A percentile compares a stretch with the other conserved stretches of the same genome.
phyloP scores from a whole-genome alignment of 2,113 vertebrate genomes.

The Megalops atlanticus region DNA sequence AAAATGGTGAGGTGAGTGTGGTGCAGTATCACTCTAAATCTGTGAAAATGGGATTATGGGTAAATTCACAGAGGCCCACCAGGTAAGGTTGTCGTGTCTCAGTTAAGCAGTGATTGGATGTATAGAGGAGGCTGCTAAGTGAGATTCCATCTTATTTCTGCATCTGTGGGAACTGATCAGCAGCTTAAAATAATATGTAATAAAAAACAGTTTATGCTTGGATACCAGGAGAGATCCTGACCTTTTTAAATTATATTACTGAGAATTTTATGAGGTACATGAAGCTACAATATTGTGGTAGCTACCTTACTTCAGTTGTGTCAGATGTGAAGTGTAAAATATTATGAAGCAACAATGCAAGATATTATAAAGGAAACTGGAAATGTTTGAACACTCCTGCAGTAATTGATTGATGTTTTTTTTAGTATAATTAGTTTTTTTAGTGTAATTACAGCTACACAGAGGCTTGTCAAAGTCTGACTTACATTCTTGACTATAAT shows the following conservation, averaged over 20 bases:
- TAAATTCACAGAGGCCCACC: not conserved
- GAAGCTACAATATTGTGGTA: not conserved
- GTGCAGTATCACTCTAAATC: not conserved
- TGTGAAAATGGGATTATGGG: conserved; percentile 18
- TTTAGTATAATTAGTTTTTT: too few relatives aligned
- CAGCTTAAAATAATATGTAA: too few relatives aligned
- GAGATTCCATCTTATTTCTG: not conserved
- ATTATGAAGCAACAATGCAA: not conserved
- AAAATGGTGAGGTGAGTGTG: not conserved
- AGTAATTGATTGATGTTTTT: too few relatives aligned
- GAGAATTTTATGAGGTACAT: not conserved
- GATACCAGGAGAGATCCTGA: not conserved
- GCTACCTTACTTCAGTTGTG: not conserved
- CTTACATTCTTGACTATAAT: not conserved
- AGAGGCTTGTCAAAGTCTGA: not conserved
- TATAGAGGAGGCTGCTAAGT: not conserved
- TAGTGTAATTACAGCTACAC: not conserved
- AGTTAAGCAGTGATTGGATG: not conserved
- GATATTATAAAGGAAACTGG: not conserved
- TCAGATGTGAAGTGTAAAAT: not conserved
- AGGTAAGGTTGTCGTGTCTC: not conserved
- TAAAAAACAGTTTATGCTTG: not conserved
- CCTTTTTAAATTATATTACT: not conserved
- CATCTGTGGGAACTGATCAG: not conserved
- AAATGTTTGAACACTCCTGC: not conserved